Percentiles rank a stretch among this genome's conserved stretches.
phyloP scores from a whole-genome alignment of 1,140 invertebrate species.

The Paraescarpia echinospica region DNA sequence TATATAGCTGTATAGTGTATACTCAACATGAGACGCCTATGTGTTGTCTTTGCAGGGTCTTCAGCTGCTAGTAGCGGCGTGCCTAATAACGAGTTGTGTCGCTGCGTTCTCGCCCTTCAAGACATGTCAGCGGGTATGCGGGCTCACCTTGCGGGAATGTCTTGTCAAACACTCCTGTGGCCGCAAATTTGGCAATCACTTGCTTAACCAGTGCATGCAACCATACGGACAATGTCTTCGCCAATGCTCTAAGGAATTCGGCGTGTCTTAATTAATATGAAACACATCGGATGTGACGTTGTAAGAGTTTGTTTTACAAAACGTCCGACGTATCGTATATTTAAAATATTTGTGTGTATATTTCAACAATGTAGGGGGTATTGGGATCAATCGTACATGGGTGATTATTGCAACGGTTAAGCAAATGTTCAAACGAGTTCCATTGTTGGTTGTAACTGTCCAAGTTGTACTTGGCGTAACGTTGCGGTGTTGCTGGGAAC shows the following conservation, averaged over 20 bases:
- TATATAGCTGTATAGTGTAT: background rate
- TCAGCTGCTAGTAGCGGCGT: background rate
- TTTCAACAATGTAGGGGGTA: no score
- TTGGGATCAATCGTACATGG: no score
- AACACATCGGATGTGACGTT: background rate
- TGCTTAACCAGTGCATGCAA: background rate
- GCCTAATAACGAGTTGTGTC: background rate
- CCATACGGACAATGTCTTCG: background rate
- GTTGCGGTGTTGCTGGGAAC: no score
- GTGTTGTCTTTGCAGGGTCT: background rate
- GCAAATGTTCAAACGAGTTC: no score
- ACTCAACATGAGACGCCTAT: background rate
- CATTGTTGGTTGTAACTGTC: no score
- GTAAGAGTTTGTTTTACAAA: background rate
- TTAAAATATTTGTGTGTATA: no score
- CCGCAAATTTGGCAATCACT: background rate
- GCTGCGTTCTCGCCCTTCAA: background rate
- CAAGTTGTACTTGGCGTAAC: no score
- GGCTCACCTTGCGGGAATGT: background rate
- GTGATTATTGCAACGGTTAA: no score
- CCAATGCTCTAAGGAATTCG: background rate
- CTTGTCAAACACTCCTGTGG: background rate
- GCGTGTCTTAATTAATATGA: background rate
- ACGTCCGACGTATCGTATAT: background rate
- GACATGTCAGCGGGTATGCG: background rate